Base-by-base conservation (phyloP, 2,797 vertebrate genomes). In the Sarcophilus harrisii region DNA sequence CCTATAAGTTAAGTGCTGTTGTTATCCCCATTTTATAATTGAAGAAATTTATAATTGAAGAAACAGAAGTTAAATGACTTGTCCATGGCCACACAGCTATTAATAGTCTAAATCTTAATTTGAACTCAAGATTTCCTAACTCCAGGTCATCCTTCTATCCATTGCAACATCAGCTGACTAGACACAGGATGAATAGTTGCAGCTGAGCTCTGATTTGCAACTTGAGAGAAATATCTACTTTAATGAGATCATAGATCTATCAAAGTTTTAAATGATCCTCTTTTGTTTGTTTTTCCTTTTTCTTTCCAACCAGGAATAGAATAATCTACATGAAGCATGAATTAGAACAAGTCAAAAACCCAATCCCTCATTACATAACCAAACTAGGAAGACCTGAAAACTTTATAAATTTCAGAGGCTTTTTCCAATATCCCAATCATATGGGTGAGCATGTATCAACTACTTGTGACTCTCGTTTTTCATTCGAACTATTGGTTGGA, bases 381-480 rank as follows among this genome's bases (percentile, higher is more conserved):
- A 81, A 14, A 38, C 29, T 32, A 32, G 10, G 12, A 57, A 57
- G 52, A 55, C 29, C 49, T 54, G 87, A 90, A 45, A 93, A 57
- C 60, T 13, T 1, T 32, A 28, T 92, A 3, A 38, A 1, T 32
- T 66, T 38, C 38, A 8, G 18, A 12, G 24, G 1, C 12, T 21
- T 1, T 0, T 21, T 58, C 60, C 92, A 21, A 24, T 73, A 32
- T 73, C 24, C 1, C 55, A 55, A 21, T 0, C 24, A 62, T 18
- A 28, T 1, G 57, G 29, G 29, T 58, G 59, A 10, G 30, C 16
- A 13, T 30, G 0, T 29, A 52, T 90, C 55, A 16, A 27, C 45
- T 0, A 1, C 14, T 1, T 59, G 73, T 45, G 57, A 57, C 13
- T 30, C 89, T 1, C 18, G 0, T 1, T 29, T 29, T 0, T 1